Conservation (phyloP, 2,797 vertebrate species). For the Eutrigla gurnardus region DNA sequence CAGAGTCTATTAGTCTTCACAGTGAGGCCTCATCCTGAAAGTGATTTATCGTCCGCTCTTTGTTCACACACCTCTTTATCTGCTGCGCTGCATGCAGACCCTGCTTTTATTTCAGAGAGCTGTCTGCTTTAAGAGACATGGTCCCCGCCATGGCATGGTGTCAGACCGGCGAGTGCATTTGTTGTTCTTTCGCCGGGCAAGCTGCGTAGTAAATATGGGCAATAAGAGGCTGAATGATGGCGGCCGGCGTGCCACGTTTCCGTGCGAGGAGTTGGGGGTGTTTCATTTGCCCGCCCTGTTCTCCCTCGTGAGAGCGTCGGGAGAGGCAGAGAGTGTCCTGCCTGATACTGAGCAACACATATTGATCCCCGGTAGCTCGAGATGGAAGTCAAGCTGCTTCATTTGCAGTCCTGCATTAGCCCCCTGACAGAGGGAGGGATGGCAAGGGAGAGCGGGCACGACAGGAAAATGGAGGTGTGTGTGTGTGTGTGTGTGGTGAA, state of each 20-base stretch:
- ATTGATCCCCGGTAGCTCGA: constrained; percentile 80
- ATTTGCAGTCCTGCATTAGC: constrained; percentile 80
- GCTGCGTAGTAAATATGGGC: constrained; percentile 71
- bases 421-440: constrained; percentile 62
- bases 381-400: constrained; percentile 83
- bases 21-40: constrained; percentile 49
- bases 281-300: constrained; percentile 65
- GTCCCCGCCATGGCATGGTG: constrained; percentile 47
- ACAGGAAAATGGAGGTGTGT: constrained; percentile 43
- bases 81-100: constrained; percentile 31
- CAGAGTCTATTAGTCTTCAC: constrained; percentile 57
- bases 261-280: constrained; percentile 58
- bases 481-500: constrained; percentile 15
- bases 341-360: constrained; percentile 80
- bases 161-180: constrained; percentile 63
- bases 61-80: constrained; percentile 65
- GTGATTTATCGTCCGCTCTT: constrained; percentile 61
- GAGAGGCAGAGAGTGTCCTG: constrained; percentile 63
- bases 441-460: constrained; percentile 18
- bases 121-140: constrained; percentile 64
- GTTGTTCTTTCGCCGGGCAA: constrained; percentile 72
- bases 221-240: constrained; percentile 74
- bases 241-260: constrained; percentile 50
- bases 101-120: constrained; percentile 59
- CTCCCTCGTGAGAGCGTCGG: constrained; percentile 53